Percentiles rank a stretch among this genome's conserved stretches.
Conservation (phyloP, 2,797 vertebrate species). For the Ptychobarbus kaznakovi region DNA sequence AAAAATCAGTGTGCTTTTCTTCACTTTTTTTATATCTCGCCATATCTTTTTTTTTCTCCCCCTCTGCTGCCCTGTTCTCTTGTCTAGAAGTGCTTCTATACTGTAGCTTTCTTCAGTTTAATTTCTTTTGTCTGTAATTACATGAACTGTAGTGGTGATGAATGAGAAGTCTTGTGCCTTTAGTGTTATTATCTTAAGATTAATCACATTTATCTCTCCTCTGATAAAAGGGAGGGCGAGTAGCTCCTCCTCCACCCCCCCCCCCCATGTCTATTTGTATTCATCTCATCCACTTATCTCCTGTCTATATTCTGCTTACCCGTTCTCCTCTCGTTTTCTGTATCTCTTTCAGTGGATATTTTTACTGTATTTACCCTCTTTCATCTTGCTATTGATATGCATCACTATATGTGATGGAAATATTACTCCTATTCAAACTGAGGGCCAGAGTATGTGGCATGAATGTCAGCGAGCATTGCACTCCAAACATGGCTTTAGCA, state of each 20-base stretch:
- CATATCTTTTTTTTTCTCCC: not conserved
- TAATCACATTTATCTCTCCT: conserved; percentile 48
- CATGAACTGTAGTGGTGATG: conserved; percentile 26
- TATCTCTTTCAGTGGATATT: conserved; percentile 66
- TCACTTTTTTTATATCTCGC: not conserved
- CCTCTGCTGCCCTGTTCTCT: not conserved
- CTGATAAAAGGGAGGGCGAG: conserved; percentile 44
- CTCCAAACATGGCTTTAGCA: conserved; percentile 8
- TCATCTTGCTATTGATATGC: conserved; percentile 16
- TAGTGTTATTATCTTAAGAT: conserved; percentile 47
- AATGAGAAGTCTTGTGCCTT: conserved; percentile 33
- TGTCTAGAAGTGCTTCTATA: conserved; percentile 5
- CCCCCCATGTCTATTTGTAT: conserved; percentile 76
- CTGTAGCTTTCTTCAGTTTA: conserved; percentile 12
- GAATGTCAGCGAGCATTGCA: conserved; percentile 17
- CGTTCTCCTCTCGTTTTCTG: conserved; percentile 56
- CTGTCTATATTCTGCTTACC: conserved; percentile 41
- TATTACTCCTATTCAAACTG: not conserved
- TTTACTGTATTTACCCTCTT: conserved; percentile 12
- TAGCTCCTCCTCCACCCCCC: conserved; percentile 43
- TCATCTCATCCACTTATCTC: conserved; percentile 70
- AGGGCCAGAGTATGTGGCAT: conserved; percentile 7
- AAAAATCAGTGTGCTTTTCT: not conserved
- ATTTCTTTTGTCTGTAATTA: conserved; percentile 39
- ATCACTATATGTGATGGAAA: conserved; percentile 25